Evolutionary conservation across 2,113 vertebrate genomes (phyloP).

Genomic region (Pachyramphus minor): DNA sequence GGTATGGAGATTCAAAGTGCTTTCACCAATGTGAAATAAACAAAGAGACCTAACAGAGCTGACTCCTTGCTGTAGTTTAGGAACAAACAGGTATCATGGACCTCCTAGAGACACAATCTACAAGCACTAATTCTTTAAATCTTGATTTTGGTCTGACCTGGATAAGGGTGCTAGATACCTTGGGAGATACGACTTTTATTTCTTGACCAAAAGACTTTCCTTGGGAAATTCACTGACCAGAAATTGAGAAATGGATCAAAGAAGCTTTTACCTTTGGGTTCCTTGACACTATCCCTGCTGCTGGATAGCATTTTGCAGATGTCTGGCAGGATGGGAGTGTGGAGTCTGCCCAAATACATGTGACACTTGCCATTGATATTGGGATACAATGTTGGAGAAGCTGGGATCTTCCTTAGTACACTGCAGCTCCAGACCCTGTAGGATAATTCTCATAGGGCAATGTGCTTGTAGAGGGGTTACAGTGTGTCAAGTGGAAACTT

Average conservation of each 20-base stretch:
- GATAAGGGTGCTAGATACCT: background rate
- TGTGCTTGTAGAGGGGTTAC: background rate
- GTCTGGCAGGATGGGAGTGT: background rate
- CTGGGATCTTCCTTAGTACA: background rate
- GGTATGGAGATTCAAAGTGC: background rate
- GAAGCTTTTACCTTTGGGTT: background rate
- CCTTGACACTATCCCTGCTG: background rate
- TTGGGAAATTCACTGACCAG: background rate
- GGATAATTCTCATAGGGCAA: background rate
- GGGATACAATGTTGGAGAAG: background rate
- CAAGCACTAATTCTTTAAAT: background rate
- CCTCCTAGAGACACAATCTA: background rate
- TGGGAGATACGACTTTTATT: accelerated
- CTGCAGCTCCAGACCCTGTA: background rate
- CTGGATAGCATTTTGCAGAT: background rate
- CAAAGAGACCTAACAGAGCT: background rate
- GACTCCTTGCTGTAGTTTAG: background rate
- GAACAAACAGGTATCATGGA: background rate
- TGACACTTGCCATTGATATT: background rate
- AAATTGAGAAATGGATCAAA: background rate
- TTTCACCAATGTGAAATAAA: background rate
- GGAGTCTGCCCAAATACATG: background rate
- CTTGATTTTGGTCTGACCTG: background rate
- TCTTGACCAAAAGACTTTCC: background rate
- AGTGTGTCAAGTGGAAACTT: background rate